These are phyloP conservation scores for Leptobrachium leishanense DNA, from an alignment of 2,113 vertebrate species.

Conservation along the genomic window DNA sequence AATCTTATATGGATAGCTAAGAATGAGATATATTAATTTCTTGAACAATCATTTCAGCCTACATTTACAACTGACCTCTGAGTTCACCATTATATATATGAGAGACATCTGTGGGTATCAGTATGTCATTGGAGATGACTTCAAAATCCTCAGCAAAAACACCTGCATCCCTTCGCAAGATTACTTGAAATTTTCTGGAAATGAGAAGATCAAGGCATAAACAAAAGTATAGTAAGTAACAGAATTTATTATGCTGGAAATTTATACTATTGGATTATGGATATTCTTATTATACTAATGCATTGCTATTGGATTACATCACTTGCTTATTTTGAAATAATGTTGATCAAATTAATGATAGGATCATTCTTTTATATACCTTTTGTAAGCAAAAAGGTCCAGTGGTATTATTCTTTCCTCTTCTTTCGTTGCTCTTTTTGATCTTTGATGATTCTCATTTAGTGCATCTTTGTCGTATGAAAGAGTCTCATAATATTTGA, in stretches of 20 bases:
- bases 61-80: slow-evolving; percentile 60
- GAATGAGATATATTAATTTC: too few species aligned
- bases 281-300: too few species aligned
- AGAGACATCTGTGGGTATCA: slow-evolving; percentile 60
- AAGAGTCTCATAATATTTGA: slow-evolving; percentile 25
- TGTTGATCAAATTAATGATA: too few species aligned
- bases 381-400: slow-evolving; percentile 18
- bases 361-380: not conserved
- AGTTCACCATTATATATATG: slow-evolving; percentile 72
- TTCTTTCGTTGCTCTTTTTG: slow-evolving; percentile 15
- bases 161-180: slow-evolving; percentile 58
- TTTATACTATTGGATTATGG: too few species aligned
- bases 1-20: too few species aligned
- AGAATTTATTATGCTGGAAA: too few species aligned
- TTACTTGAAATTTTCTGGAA: slow-evolving; percentile 66
- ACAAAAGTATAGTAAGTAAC: too few species aligned
- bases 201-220: not conserved
- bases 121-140: slow-evolving; percentile 53
- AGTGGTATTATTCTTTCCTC: not conserved
- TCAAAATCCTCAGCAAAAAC: slow-evolving; percentile 64
- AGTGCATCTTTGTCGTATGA: slow-evolving; percentile 7
- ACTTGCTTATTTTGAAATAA: too few species aligned
- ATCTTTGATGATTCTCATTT: slow-evolving; percentile 7
- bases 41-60: too few species aligned
- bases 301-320: too few species aligned